phyloP scores from a whole-genome alignment of 2,888 invertebrate genomes.

The Melanostoma scalare region DNA sequence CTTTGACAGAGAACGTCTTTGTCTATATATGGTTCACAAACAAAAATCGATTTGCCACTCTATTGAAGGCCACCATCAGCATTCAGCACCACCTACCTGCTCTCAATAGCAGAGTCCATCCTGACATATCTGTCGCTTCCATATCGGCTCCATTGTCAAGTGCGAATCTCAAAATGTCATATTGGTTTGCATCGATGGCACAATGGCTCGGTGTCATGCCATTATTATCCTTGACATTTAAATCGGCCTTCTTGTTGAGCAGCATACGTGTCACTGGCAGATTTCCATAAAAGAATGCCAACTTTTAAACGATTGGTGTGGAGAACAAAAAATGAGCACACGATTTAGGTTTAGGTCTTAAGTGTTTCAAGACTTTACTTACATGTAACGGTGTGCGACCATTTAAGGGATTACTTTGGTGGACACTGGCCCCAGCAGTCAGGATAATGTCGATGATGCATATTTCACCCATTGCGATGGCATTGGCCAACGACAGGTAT shows the following conservation, averaged over 20 bases:
- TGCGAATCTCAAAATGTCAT: slow-evolving; percentile 80
- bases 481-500: slow-evolving; percentile 80
- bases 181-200: slow-evolving; percentile 80
- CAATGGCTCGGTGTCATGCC: slow-evolving; percentile 80
- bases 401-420: slow-evolving; percentile 78
- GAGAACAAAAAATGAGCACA: slow-evolving; percentile 15
- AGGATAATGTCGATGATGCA: slow-evolving; percentile 80
- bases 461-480: slow-evolving; percentile 79
- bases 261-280: slow-evolving; percentile 80
- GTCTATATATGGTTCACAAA: slow-evolving; percentile 29
- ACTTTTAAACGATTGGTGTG: slow-evolving; percentile 69
- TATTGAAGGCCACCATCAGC: background rate
- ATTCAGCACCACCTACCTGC: slow-evolving; percentile 76
- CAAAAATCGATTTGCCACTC: slow-evolving; percentile 38
- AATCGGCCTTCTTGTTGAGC: slow-evolving; percentile 80
- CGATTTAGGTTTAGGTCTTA: slow-evolving; percentile 25
- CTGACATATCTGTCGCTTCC: slow-evolving; percentile 79
- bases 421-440: slow-evolving; percentile 79
- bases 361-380: slow-evolving; percentile 48
- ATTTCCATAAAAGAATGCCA: slow-evolving; percentile 80
- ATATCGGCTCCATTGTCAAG: slow-evolving; percentile 79
- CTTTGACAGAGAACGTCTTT: background rate
- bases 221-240: slow-evolving; percentile 79
- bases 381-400: slow-evolving; percentile 80
- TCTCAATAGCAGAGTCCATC: slow-evolving; percentile 80